Percentiles rank a stretch among this genome's conserved stretches.
Evolutionary conservation across 2,888 invertebrate genomes (phyloP).

Genomic region (Polymixis lichenea): DNA sequence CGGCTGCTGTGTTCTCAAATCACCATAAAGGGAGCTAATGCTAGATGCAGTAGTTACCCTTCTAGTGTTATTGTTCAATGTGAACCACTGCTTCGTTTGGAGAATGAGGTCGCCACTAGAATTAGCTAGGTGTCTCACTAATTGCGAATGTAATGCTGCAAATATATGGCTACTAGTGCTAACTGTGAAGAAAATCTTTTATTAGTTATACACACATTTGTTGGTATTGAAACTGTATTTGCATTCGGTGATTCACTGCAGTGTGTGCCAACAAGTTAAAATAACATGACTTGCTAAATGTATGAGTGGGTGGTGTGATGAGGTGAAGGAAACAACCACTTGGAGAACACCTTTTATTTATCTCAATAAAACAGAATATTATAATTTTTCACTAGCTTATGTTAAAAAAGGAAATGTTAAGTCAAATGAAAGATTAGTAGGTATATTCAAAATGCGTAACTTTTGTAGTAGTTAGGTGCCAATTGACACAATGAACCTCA

Average conservation of each 20-base stretch:
- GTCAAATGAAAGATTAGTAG: conserved; percentile 81
- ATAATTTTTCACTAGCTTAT: conserved; percentile 89
- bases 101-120: conserved; percentile 40
- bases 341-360: conserved; percentile 88
- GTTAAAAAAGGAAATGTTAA: conserved; percentile 83
- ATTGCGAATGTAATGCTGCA: neutral
- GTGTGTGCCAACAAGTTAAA: conserved; percentile 81
- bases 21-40: conserved; percentile 16
- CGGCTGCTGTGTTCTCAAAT: conserved; percentile 3
- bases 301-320: conserved; percentile 73
- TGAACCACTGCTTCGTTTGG: conserved; percentile 65
- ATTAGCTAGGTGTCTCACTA: conserved; percentile 3
- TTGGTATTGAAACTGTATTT: conserved; percentile 42
- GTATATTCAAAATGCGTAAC: conserved; percentile 79
- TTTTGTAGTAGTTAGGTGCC: conserved; percentile 68
- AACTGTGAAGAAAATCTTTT: conserved; percentile 20
- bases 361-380: conserved; percentile 89
- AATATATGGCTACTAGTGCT: neutral
- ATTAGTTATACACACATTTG: conserved; percentile 1
- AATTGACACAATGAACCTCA: conserved; percentile 56
- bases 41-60: conserved; percentile 26
- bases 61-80: conserved; percentile 67
- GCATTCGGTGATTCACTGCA: conserved; percentile 61
- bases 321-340: conserved; percentile 80
- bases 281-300: conserved; percentile 83